Percentiles rank a stretch among this genome's conserved stretches.
phyloP scores from a whole-genome alignment of 1,140 invertebrate species.

The Solenopsis invicta region DNA sequence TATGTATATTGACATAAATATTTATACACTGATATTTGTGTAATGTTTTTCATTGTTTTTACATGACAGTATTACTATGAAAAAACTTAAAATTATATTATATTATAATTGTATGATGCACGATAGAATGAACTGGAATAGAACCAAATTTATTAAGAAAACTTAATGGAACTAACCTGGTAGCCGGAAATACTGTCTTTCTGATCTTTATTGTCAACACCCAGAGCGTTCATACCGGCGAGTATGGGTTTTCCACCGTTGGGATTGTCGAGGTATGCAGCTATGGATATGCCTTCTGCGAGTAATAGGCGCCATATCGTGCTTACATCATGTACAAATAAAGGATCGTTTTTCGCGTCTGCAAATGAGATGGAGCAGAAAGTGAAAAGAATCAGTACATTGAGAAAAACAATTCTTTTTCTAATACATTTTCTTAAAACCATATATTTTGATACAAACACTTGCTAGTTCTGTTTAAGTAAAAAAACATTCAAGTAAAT shows the following conservation, averaged over 20 bases:
- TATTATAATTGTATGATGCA: neutral
- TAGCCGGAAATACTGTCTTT: neutral
- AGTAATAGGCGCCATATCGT: slow-evolving; percentile 73
- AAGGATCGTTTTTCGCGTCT: slow-evolving; percentile 76
- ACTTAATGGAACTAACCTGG: neutral
- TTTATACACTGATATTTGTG: neutral
- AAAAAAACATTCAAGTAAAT: too few relatives aligned
- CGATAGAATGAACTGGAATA: neutral
- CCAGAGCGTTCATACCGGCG: slow-evolving; percentile 77
- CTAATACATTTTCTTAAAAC: too few relatives aligned
- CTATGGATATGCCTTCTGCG: slow-evolving; percentile 75
- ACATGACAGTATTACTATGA: neutral
- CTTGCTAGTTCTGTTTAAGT: too few relatives aligned
- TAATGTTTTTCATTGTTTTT: too few relatives aligned
- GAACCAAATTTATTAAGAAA: neutral
- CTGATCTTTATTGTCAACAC: slow-evolving; percentile 57
- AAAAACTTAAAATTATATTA: neutral
- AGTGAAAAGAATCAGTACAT: neutral
- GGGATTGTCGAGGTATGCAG: slow-evolving; percentile 76
- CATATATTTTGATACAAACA: too few relatives aligned
- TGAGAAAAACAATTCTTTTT: too few relatives aligned
- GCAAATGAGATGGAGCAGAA: slow-evolving; percentile 29
- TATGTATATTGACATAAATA: neutral
- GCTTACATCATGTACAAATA: slow-evolving; percentile 63
- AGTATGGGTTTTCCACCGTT: slow-evolving; percentile 76